Conservation (phyloP, 2,888 invertebrate species). For the Trimorus sp. region DNA sequence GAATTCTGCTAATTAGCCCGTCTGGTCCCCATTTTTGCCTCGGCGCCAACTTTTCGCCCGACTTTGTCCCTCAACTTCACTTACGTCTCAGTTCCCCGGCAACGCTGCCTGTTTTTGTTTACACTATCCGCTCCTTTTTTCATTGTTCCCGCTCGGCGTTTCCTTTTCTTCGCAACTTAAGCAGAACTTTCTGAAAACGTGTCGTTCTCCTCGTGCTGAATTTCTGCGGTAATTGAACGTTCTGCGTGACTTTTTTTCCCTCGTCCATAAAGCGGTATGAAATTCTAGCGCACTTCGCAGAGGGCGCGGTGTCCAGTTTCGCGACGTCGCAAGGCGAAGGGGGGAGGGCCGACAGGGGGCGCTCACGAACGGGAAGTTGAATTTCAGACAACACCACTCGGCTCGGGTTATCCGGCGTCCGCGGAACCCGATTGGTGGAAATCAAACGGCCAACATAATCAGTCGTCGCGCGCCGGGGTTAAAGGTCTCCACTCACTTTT, state of each 20-base stretch:
- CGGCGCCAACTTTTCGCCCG: too few relatives aligned
- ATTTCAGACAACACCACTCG: slow-evolving; percentile 27
- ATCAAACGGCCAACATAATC: slow-evolving; percentile 1
- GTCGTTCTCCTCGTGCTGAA: slow-evolving; percentile 19
- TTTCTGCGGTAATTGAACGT: slow-evolving; percentile 47
- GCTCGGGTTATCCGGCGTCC: background rate
- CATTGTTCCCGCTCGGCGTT: slow-evolving; percentile 5
- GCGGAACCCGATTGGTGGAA: slow-evolving; percentile 15
- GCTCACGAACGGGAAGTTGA: background rate
- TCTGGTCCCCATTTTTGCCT: too few relatives aligned
- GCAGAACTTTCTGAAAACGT: slow-evolving; percentile 17
- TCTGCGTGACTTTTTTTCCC: slow-evolving; percentile 40
- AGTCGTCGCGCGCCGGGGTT: slow-evolving; percentile 1
- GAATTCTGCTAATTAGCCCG: too few relatives aligned
- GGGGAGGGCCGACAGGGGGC: background rate
- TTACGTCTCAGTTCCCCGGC: background rate
- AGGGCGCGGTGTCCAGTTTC: slow-evolving; percentile 45
- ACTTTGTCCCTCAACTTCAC: too few relatives aligned
- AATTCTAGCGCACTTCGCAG: slow-evolving; percentile 30
- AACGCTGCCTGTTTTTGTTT: too few relatives aligned
- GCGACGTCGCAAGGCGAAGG: background rate
- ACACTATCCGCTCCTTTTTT: background rate
- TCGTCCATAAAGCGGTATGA: slow-evolving; percentile 24
- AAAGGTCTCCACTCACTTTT: slow-evolving; percentile 24
- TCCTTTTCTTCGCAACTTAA: slow-evolving; percentile 17